Evolutionary conservation across 2,113 vertebrate genomes (phyloP).

Genomic region (Mesembrinibis cayennensis): DNA sequence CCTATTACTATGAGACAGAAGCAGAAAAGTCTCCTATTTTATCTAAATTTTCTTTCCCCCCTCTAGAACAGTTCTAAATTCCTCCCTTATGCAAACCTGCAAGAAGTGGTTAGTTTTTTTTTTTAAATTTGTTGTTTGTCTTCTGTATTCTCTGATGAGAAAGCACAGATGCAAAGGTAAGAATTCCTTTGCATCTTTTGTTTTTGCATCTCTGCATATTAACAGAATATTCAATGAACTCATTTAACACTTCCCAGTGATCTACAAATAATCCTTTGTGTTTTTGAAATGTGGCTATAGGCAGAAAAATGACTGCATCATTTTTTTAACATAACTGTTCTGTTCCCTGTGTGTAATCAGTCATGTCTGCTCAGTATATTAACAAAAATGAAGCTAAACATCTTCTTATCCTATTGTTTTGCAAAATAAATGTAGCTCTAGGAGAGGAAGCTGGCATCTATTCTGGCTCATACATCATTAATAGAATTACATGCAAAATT

Average conservation of each 20-base stretch:
- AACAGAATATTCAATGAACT: conserved; percentile 65
- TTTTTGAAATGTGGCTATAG: conserved; percentile 48
- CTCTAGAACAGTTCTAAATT: not conserved
- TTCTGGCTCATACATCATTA: conserved; percentile 42
- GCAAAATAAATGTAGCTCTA: conserved; percentile 57
- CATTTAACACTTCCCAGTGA: conserved; percentile 64
- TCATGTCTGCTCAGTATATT: conserved; percentile 54
- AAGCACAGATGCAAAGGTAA: conserved; percentile 8
- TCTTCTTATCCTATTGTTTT: conserved; percentile 51
- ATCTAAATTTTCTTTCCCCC: not conserved
- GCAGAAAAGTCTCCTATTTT: not conserved
- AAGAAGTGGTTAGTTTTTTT: not conserved
- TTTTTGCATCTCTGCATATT: conserved; percentile 39
- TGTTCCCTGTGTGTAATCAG: conserved; percentile 44
- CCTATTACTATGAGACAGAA: not conserved
- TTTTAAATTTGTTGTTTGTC: not conserved
- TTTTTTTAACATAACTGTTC: conserved; percentile 50
- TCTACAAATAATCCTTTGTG: conserved; percentile 69
- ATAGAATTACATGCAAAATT: conserved; percentile 15
- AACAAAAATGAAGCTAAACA: conserved; percentile 63
- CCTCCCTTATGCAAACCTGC: not conserved
- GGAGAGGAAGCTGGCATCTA: conserved; percentile 11
- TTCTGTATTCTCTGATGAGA: conserved; percentile 33
- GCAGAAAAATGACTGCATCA: conserved; percentile 46
- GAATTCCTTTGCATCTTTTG: conserved; percentile 41